Base-by-base conservation (phyloP, 2,888 invertebrate species). In the Xylota sylvarum region DNA sequence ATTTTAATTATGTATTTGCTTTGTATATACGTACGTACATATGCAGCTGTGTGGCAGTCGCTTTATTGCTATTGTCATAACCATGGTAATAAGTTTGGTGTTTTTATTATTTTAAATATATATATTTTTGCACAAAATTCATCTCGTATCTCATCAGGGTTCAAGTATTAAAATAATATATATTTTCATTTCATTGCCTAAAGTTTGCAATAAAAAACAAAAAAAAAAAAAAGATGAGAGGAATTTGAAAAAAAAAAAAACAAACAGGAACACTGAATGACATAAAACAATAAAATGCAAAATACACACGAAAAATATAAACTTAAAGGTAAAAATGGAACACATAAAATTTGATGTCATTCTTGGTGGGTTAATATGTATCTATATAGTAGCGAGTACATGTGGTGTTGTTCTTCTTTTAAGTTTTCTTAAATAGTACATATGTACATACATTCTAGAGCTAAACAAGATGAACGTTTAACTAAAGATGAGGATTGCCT, bases 101-200 rank as follows among this genome's bases (percentile, higher is more conserved):
- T n/a, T 46, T 14, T 58, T 19, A 17, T 5, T 65, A 23, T 32
- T 17, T 52, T 32, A 10, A 19, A 9, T 65, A 6, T 19, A 9
- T 65, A 6, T 19, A 7, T 46, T 40, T 72, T 73, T 52, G 73
- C 40, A 43, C 27, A 32, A n/a, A 30, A 62, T 50, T 48, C 74
- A 74, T 56, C 76, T 65, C 76, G 48, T n/a, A 74, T 64, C 64
- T 76, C 76, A 56, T 14, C 65, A 30, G 55, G 9, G 27, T 55
- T 62, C 30, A 30, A n/a, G 52, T 40, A 55, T 76, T 43, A 9
- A 76, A 65, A 76, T 56, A 23, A 14, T 46, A 55, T 32, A 55
- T 32, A 64, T 55, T 65, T 56, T 65, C 56, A 56, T 69, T 69
- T 55, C 5, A 55, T 56, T 74, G 32, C 64, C 64, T 52, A 55